Base-by-base conservation (phyloP, 1,140 invertebrate genomes). In the Cotesia vestalis region DNA sequence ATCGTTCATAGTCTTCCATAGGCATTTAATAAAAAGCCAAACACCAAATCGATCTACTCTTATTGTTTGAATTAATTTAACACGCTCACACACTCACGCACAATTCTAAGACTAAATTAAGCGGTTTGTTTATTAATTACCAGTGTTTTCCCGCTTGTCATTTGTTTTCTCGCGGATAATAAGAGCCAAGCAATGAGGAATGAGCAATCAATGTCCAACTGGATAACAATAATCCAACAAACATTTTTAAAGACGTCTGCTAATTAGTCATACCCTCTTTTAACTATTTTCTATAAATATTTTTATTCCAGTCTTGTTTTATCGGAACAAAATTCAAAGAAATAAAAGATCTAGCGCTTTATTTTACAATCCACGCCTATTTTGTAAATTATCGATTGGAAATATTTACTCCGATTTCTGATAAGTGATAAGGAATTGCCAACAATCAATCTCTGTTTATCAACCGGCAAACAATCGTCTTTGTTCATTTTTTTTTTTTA, bases 111-210 rank as follows among this genome's bases (percentile, higher is more conserved):
- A 57, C n/a, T 57, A n/a, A 57, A 57, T n/a, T 57, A 11, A 53
- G 38, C 8, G 52, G 62, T 14, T 36, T 67, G 64, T 55, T 63
- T 74, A 77, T 77, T 76, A 80, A 81, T 76, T 75, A 77, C 69
- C 74, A 61, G 38, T 67, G 67, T 62, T 72, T 72, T 60, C 53
- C 71, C 62, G 60, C 73, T 78, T 82, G 76, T 83, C 80, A 83
- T 83, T 83, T 83, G 80, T 81, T 83, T 81, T 74, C 73, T 67
- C 79, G 57, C 77, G 73, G 62, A 79, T 77, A 27, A 27, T 27
- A 27, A 27, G 27, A 27, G 73, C 70, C 69, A 63, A 73, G 75
- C 36, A 70, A 57, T 71, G 34, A 59, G 35, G 34, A 68, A 68
- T 68, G 14, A 66, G 52, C 53, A 68, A 68, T 68, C 35, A 68